These are phyloP conservation scores for Bubo scandiacus DNA, from an alignment of 2,113 vertebrate genomes.

Conservation along the genomic window DNA sequence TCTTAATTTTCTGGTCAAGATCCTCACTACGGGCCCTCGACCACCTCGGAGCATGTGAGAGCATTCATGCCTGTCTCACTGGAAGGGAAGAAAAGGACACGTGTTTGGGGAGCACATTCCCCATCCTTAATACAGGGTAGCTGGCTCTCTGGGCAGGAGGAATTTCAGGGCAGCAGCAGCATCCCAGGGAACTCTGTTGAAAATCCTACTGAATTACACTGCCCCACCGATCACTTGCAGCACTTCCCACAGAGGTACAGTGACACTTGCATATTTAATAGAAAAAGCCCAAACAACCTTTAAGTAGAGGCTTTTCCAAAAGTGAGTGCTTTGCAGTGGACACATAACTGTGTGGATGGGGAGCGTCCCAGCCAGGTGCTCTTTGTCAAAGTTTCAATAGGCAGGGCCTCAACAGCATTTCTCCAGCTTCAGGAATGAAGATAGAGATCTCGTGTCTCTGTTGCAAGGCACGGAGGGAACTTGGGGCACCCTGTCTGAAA, in stretches of 20 bases:
- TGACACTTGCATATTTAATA: neutral
- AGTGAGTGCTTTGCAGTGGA: neutral
- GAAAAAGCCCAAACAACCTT: neutral
- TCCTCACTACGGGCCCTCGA: neutral
- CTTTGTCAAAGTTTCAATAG: slow-evolving; percentile 5
- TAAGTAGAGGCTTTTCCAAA: neutral
- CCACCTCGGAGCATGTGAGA: neutral
- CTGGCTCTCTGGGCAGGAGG: neutral
- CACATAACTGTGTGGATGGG: neutral
- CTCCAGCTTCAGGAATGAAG: slow-evolving; percentile 56
- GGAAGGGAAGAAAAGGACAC: neutral
- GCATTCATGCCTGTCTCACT: neutral
- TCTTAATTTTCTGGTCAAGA: neutral
- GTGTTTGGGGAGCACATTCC: neutral
- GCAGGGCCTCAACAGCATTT: slow-evolving; percentile 8
- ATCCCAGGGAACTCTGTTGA: neutral
- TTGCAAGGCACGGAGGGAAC: slow-evolving; percentile 28
- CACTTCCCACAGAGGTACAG: neutral
- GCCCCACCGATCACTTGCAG: neutral
- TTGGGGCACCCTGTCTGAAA: slow-evolving; percentile 54
- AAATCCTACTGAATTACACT: neutral
- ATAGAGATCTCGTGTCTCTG: slow-evolving; percentile 35
- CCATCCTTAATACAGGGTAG: neutral
- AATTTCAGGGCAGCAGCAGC: neutral
- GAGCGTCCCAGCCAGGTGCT: neutral